Evolutionary conservation across 1,140 invertebrate genomes (phyloP).

Genomic region (Drosophila eugracilis): DNA sequence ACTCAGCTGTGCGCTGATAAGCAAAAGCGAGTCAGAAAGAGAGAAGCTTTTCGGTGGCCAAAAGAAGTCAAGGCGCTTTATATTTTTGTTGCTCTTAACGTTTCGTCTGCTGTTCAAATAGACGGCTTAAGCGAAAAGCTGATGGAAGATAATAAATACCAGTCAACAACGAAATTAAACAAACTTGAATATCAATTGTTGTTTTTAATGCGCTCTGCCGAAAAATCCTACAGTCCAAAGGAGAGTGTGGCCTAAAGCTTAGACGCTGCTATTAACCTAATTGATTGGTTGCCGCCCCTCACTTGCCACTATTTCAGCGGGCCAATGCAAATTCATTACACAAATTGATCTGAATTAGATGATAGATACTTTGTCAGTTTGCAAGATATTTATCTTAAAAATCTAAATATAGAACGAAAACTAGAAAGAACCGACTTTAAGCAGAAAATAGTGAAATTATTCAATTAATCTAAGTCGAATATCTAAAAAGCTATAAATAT

Average conservation of each 20-base stretch:
- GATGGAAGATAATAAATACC: constrained; percentile 34
- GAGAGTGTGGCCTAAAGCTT: constrained; percentile 3
- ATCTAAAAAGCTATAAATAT: constrained; percentile 17
- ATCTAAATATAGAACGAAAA: constrained; percentile 8
- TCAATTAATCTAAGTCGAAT: constrained; percentile 11
- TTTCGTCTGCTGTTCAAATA: constrained; percentile 44
- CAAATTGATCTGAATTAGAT: constrained; percentile 56
- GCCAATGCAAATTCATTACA: constrained; percentile 68
- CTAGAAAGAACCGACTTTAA: constrained; percentile 3
- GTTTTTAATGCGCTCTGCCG: constrained; percentile 35
- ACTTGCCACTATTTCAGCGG: constrained; percentile 36
- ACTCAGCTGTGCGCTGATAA: constrained; percentile 52
- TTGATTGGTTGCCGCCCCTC: constrained; percentile 53
- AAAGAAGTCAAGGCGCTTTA: constrained; percentile 39
- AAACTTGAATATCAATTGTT: constrained; percentile 38
- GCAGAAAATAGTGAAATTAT: neutral
- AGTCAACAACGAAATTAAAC: constrained; percentile 8
- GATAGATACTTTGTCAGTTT: constrained; percentile 11
- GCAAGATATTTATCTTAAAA: neutral
- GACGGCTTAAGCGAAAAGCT: constrained; percentile 14
- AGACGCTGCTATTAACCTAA: constrained; percentile 59
- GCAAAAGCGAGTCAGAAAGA: neutral
- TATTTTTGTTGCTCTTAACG: constrained; percentile 17
- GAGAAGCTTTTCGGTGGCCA: neutral
- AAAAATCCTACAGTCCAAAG: neutral